A percentile compares a stretch with the other conserved stretches of the same genome.
Evolutionary conservation across 2,113 vertebrate genomes (phyloP).

Genomic region (Rattus rattus): DNA sequence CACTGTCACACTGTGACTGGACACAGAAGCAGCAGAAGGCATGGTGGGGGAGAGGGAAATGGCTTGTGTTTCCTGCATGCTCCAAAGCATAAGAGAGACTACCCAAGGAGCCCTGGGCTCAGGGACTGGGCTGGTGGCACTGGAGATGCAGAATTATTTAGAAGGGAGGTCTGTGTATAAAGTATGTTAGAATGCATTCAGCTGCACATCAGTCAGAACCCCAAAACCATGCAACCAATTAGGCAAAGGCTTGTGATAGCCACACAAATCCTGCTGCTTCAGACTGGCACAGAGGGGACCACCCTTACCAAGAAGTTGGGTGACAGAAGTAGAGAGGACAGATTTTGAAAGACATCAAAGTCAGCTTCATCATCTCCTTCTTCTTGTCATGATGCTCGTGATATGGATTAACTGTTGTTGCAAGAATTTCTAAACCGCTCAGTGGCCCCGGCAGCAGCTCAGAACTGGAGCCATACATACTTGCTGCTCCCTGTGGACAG

Average conservation of each 20-base stretch:
- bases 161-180: constrained; percentile 4
- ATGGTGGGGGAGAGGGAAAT: not conserved
- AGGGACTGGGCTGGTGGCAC: not conserved
- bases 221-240: constrained; percentile 56
- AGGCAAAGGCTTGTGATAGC: constrained; percentile 22
- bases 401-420: not conserved
- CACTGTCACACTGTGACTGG: not conserved
- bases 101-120: not conserved
- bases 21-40: not conserved
- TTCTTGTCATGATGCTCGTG: not conserved
- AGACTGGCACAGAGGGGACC: not conserved
- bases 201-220: constrained; percentile 43
- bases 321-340: not conserved
- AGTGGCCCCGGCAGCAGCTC: not conserved
- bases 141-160: not conserved
- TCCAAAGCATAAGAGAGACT: not conserved
- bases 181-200: constrained; percentile 5
- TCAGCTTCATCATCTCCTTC: not conserved
- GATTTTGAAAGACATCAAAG: not conserved
- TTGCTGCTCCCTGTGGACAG: not conserved
- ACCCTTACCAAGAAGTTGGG: not conserved
- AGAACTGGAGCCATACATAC: not conserved
- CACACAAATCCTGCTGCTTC: constrained; percentile 28
- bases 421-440: not conserved
- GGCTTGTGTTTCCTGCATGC: not conserved